phyloP scores from a whole-genome alignment of 2,797 vertebrate species.

The Helicolenus hilgendorfi region DNA sequence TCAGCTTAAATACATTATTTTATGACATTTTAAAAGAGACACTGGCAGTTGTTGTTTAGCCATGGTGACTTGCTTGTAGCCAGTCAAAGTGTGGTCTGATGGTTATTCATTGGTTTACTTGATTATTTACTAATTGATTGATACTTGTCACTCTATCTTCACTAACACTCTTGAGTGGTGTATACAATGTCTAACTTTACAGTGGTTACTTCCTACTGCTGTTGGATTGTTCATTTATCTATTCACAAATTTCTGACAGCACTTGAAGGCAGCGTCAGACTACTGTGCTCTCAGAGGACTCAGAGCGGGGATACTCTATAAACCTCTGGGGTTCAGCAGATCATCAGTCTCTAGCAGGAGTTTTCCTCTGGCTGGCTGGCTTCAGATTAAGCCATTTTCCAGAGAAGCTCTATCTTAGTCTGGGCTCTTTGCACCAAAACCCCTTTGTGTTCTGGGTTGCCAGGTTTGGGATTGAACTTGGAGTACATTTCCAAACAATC shows the following conservation, averaged over 20 bases:
- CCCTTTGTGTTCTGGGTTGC: not conserved
- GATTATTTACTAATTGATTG: too few species aligned
- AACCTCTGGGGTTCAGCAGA: not conserved
- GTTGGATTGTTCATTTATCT: not conserved
- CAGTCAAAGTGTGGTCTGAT: too few species aligned
- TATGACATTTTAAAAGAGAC: not conserved
- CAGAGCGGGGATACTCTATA: not conserved
- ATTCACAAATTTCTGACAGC: not conserved
- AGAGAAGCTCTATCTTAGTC: not conserved
- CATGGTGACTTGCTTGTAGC: too few species aligned
- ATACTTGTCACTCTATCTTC: too few species aligned
- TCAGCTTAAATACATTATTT: not conserved
- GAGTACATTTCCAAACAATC: conserved; percentile 41
- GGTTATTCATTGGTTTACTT: too few species aligned
- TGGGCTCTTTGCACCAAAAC: not conserved
- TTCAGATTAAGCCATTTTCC: conserved; percentile 18
- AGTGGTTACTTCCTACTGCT: not conserved
- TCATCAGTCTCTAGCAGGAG: conserved; percentile 2
- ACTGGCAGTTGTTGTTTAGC: too few species aligned
- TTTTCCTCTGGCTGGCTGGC: conserved; percentile 1
- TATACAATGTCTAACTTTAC: not conserved
- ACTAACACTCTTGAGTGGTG: too few species aligned
- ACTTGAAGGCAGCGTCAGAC: not conserved
- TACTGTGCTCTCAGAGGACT: not conserved
- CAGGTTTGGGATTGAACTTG: conserved; percentile 30